These are phyloP conservation scores for Ornithorhynchus anatinus DNA, from an alignment of 2,113 vertebrate species.

Conservation along the genomic window DNA sequence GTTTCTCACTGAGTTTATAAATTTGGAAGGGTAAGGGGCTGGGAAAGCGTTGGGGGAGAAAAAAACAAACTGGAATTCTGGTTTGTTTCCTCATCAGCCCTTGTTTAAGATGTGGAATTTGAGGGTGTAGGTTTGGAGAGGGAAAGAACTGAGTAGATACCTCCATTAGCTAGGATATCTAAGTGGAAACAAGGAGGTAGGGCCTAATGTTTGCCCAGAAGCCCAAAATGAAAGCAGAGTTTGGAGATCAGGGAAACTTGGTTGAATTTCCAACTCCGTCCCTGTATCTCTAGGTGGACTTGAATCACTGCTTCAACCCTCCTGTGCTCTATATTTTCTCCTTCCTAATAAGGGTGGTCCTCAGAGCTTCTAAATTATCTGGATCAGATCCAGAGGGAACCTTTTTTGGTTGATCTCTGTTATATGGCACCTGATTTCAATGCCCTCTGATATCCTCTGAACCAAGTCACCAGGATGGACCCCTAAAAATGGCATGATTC, in stretches of 20 bases:
- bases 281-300: conserved; percentile 53
- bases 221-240: background rate
- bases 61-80: background rate
- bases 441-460: no score
- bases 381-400: conserved; percentile 45
- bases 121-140: background rate
- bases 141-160: conserved; percentile 6
- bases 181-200: conserved; percentile 5
- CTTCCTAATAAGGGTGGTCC: conserved; percentile 55
- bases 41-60: no score
- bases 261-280: conserved; percentile 41
- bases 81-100: background rate
- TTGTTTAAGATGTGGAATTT: background rate
- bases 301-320: conserved; percentile 61
- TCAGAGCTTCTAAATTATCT: conserved; percentile 59
- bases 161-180: conserved; percentile 38
- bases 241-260: conserved; percentile 29
- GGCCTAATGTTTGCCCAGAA: background rate
- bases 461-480: no score
- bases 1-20: background rate
- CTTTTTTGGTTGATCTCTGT: no score
- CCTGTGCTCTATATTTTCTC: conserved; percentile 51
- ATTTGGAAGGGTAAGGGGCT: no score
- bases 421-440: no score
- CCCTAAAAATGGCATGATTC: no score